These are phyloP conservation scores for Philereme transversata DNA, from an alignment of 2,888 invertebrate genomes.

Conservation along the genomic window DNA sequence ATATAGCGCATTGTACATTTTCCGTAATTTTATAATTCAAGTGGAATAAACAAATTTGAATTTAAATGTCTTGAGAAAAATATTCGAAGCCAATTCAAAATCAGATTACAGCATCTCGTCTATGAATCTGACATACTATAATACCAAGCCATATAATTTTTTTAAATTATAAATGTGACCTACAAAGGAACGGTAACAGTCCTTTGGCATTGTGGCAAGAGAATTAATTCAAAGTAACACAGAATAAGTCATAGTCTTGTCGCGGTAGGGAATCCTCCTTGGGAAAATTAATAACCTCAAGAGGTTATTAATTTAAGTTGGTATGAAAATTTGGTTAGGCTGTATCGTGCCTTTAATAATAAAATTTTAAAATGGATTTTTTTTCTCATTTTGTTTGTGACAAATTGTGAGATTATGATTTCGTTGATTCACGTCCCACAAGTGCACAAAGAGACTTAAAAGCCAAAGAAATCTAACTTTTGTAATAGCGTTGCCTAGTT, in stretches of 20 bases:
- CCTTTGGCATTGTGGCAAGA: conserved; percentile 34
- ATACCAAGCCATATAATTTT: conserved; percentile 22
- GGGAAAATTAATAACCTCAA: conserved; percentile 30
- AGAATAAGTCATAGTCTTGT: conserved; percentile 14
- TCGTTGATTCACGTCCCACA: no score
- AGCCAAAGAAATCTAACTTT: no score
- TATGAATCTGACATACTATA: conserved; percentile 16
- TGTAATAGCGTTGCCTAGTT: no score
- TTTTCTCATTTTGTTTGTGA: no score
- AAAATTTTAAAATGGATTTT: no score
- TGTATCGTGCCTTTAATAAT: neutral
- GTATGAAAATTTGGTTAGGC: conserved; percentile 2
- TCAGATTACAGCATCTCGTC: conserved; percentile 9
- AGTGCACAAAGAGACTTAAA: no score
- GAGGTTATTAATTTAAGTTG: conserved; percentile 15
- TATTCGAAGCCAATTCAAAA: conserved; percentile 1
- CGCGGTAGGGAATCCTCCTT: conserved; percentile 29
- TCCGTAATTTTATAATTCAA: no score
- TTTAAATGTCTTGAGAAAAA: neutral
- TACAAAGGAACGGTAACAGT: conserved; percentile 37
- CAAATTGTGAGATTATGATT: no score
- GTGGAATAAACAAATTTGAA: no score
- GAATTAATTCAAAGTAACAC: conserved; percentile 38
- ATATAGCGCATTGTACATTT: no score
- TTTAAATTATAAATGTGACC: conserved; percentile 22